Conservation (phyloP, 2,888 invertebrate genomes). For the Hesperia comma region DNA sequence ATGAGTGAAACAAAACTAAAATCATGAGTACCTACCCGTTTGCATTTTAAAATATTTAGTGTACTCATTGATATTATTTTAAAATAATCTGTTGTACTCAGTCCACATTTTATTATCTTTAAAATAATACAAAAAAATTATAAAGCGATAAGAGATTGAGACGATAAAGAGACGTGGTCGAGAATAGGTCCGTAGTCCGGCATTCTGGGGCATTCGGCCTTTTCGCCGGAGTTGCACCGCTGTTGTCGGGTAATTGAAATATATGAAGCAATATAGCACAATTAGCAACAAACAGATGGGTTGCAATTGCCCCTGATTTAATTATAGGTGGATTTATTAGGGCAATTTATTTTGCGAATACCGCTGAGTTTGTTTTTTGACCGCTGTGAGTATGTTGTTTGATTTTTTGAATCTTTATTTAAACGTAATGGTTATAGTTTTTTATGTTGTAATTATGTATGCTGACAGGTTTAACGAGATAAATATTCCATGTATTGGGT, state of each 20-base stretch:
- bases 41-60: too few species aligned
- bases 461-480: too few species aligned
- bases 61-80: too few species aligned
- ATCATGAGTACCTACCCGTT: too few species aligned
- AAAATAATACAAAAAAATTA: not conserved
- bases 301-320: conserved; percentile 42
- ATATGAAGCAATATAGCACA: conserved; percentile 43
- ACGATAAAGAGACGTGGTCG: not conserved
- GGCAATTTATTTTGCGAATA: conserved; percentile 33
- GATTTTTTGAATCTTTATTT: not conserved
- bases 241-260: conserved; percentile 45
- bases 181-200: not conserved
- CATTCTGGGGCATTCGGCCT: conserved; percentile 23
- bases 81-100: too few species aligned
- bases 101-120: too few species aligned
- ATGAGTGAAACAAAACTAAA: too few species aligned
- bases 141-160: not conserved
- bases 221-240: conserved; percentile 41
- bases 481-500: too few species aligned
- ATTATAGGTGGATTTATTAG: conserved; percentile 39
- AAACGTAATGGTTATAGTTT: not conserved
- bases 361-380: conserved; percentile 26
- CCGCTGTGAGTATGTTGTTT: conserved; percentile 1
- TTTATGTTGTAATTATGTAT: too few species aligned
- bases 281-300: conserved; percentile 43